Base-by-base conservation (phyloP, 2,888 invertebrate species). In the Urechis unicinctus region DNA sequence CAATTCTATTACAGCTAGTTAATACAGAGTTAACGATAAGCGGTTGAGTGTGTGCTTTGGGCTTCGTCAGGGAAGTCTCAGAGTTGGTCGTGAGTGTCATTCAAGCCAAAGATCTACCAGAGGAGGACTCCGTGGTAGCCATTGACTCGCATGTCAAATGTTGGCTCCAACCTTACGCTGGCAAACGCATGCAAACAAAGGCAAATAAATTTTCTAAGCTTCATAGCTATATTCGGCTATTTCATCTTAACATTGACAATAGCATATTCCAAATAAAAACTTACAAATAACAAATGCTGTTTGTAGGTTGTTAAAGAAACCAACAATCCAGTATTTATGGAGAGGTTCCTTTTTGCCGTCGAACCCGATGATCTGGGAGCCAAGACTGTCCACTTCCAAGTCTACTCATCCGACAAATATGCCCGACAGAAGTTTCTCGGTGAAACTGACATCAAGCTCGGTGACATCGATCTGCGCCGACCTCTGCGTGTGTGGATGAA, bases 401-500 rank as follows among this genome's bases (percentile, higher is more conserved):
- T 87, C 53, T 87, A 85, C 70, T 82, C 83, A 63, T 82, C 82
- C 29, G 85, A 85, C 69, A 83, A 85, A 60, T 82, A 73, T 55
- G 74, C 74, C 28, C 60, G 75, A 1, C 74, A 75, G 58, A 75
- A 74, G 61, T 71, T 75, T 44, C 69, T 75, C 25, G 76, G 76
- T 2, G 87, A 87, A 73, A 85, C 85, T 5, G 86, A 87, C 69
- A 79, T 88, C 61, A 82, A 85, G 64, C 78, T 88, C 36, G 81
- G 82, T 13, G 85, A 85, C 71, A 81, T 86, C 57, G 83, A 83
- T 59, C 78, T 85, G 6, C 77, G 83, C 48, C 84, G 85, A 41
- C 85, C 88, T 1, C 83, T 86, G 48, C 87, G 87, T 51, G 86
- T 87, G n/a, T 89, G 88, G 88, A 82, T 89, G 56, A 85, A 87